Conservation (phyloP, 2,888 invertebrate species). For the Seira sanloemensis region DNA sequence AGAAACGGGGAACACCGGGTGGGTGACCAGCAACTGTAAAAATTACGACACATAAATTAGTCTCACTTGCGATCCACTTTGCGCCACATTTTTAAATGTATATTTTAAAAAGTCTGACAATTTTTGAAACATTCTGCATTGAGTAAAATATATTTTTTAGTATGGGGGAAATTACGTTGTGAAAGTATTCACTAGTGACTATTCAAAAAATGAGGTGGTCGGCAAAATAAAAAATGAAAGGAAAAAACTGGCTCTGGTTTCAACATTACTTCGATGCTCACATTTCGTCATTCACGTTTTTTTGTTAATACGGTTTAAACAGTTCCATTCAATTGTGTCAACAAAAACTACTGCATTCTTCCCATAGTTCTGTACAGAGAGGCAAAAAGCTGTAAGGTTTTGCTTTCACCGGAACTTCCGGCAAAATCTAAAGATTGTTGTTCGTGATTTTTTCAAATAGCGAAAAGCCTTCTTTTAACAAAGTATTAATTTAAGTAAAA, state of each 20-base stretch:
- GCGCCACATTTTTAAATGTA: too few species aligned
- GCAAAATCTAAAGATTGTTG: background rate
- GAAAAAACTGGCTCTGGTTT: background rate
- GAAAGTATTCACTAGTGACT: background rate
- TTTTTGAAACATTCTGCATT: background rate
- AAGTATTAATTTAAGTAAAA: too few species aligned
- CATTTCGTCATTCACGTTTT: background rate
- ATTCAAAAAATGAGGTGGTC: too few species aligned
- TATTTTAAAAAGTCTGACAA: too few species aligned
- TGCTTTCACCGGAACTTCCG: too few species aligned
- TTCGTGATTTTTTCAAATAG: background rate
- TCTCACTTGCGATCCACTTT: too few species aligned
- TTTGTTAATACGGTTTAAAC: background rate
- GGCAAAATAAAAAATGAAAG: background rate
- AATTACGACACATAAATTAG: too few species aligned
- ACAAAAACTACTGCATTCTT: background rate
- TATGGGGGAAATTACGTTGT: background rate
- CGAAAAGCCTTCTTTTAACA: background rate
- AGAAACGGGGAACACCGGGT: conserved; percentile 99
- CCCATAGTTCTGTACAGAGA: background rate
- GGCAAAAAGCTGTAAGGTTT: background rate
- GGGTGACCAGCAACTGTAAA: conserved; percentile 99
- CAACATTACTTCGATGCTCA: too few species aligned
- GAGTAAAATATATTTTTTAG: background rate
- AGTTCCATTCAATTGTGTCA: background rate